Evolutionary conservation across 2,113 vertebrate species (phyloP).

Genomic region (Vulpes ferrilata): DNA sequence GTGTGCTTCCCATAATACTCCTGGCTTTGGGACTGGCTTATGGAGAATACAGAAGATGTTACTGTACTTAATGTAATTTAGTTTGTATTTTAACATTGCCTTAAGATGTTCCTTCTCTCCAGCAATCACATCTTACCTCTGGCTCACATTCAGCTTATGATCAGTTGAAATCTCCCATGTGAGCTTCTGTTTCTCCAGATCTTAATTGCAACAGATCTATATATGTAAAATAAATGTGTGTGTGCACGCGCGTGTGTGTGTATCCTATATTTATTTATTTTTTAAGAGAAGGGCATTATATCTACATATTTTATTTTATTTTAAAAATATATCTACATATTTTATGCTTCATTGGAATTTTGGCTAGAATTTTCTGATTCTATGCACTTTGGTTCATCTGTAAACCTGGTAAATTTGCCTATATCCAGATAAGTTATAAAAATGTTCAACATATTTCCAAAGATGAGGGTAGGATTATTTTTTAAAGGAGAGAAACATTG

Average conservation of each 20-base stretch:
- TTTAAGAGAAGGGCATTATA: background rate
- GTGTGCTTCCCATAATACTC: background rate
- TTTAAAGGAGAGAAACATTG: conserved; percentile 34
- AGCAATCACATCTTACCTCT: background rate
- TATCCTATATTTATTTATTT: background rate
- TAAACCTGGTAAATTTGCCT: conserved; percentile 36
- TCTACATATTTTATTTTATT: background rate
- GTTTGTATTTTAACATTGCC: background rate
- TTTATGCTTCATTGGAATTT: conserved; percentile 19
- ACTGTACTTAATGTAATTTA: background rate
- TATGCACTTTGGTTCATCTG: background rate
- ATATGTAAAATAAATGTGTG: background rate
- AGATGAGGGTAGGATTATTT: background rate
- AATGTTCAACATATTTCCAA: background rate
- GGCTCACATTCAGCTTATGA: background rate
- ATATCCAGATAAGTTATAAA: conserved; percentile 18
- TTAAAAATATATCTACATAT: too few relatives aligned
- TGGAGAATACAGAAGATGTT: background rate
- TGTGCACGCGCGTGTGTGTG: fast-evolving
- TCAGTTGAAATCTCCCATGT: background rate
- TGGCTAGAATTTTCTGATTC: background rate
- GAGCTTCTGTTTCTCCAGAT: background rate
- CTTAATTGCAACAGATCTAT: background rate
- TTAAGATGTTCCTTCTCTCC: background rate
- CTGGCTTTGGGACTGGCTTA: background rate